phyloP scores from a whole-genome alignment of 2,888 invertebrate species.

The Isotomurus palustris region DNA sequence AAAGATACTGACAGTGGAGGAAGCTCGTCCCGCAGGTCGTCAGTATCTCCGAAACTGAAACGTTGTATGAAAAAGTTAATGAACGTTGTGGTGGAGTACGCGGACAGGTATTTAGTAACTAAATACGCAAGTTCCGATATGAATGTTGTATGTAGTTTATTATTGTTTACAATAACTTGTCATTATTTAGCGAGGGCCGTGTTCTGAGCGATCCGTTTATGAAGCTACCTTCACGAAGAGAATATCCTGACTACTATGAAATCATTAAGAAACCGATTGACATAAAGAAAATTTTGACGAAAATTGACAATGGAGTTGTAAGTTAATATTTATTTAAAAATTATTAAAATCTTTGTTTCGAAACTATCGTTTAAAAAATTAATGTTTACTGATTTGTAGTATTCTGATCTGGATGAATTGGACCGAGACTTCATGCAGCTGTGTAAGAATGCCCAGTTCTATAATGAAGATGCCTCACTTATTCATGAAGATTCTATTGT shows the following conservation, averaged over 20 bases:
- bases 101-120: constrained; percentile 27
- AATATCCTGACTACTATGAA: constrained; percentile 94
- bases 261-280: constrained; percentile 92
- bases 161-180: too few species aligned
- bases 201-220: constrained; percentile 90
- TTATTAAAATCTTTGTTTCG: background rate
- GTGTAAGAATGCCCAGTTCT: constrained; percentile 94
- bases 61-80: constrained; percentile 31
- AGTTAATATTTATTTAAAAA: constrained; percentile 28
- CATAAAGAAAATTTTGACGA: constrained; percentile 84
- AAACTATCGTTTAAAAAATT: background rate
- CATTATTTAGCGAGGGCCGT: constrained; percentile 68
- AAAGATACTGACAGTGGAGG: constrained; percentile 10
- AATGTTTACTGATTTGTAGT: constrained; percentile 13
- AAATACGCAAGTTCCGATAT: too few species aligned
- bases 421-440: constrained; percentile 90
- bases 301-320: constrained; percentile 81
- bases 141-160: too few species aligned
- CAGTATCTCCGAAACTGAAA: constrained; percentile 26
- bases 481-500: constrained; percentile 96
- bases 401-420: constrained; percentile 53
- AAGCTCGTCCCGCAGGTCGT: constrained; percentile 14
- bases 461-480: constrained; percentile 91
- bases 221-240: constrained; percentile 87
- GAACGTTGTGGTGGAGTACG: constrained; percentile 33